phyloP scores from a whole-genome alignment of 30 jellyfish, hydroid and myxozoan genomes.

The Sanderia malayensis region DNA sequence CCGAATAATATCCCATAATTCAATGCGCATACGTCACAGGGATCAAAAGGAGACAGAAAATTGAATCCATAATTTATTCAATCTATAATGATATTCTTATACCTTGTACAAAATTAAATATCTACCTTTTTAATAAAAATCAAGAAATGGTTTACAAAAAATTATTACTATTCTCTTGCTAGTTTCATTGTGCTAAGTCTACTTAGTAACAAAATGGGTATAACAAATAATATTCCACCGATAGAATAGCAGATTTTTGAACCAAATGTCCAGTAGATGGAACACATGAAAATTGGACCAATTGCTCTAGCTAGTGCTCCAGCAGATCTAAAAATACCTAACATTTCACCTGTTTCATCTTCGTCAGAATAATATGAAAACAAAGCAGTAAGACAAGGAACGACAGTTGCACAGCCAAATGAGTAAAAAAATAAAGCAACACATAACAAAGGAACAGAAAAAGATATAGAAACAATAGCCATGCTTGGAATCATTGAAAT shows the following conservation, averaged over 20 bases:
- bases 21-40: too few species aligned
- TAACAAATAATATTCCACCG: constrained; percentile 76
- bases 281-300: constrained; percentile 75
- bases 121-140: too few species aligned
- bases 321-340: constrained; percentile 90
- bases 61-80: too few species aligned
- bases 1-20: too few species aligned
- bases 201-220: constrained; percentile 60
- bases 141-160: too few species aligned
- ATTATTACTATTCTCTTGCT: not conserved
- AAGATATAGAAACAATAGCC: constrained; percentile 57
- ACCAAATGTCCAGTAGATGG: constrained; percentile 96
- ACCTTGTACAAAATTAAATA: too few species aligned
- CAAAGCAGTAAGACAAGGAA: constrained; percentile 89
- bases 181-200: not conserved
- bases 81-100: too few species aligned
- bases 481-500: constrained; percentile 71
- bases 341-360: constrained; percentile 81
- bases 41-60: too few species aligned
- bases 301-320: constrained; percentile 99
- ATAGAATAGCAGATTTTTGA: constrained; percentile 66
- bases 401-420: constrained; percentile 92
- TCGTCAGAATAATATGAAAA: constrained; percentile 58
- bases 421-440: constrained; percentile 68
- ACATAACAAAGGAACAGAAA: constrained; percentile 13